Evolutionary conservation across 2,888 invertebrate genomes (phyloP).

Genomic region (Ctena decussata): DNA sequence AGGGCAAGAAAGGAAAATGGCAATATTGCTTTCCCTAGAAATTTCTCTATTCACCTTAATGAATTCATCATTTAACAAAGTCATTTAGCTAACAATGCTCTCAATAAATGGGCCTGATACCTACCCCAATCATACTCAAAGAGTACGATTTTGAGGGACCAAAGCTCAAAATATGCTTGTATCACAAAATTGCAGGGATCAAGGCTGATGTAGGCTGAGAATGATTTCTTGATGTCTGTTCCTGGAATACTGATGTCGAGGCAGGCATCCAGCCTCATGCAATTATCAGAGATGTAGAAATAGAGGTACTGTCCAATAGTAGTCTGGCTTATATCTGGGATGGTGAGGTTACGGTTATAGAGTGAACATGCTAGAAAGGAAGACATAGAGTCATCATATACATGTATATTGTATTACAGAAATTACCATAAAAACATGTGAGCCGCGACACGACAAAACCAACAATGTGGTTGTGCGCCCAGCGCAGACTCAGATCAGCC

Average conservation of each 20-base stretch:
- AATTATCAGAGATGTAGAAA: constrained; percentile 65
- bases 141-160: constrained; percentile 43
- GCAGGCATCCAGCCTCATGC: constrained; percentile 73
- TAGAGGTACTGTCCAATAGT: constrained; percentile 56
- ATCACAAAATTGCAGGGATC: constrained; percentile 69
- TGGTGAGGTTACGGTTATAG: constrained; percentile 32
- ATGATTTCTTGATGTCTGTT: constrained; percentile 47
- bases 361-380: constrained; percentile 45
- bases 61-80: too few species aligned
- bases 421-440: too few species aligned
- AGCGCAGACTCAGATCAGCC: too few species aligned
- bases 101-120: too few species aligned
- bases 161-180: constrained; percentile 57
- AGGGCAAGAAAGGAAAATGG: too few species aligned
- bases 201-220: constrained; percentile 65
- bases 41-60: too few species aligned
- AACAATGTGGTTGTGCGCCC: too few species aligned
- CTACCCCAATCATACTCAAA: constrained; percentile 70
- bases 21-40: too few species aligned
- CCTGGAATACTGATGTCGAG: constrained; percentile 61
- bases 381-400: too few species aligned
- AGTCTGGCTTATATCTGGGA: constrained; percentile 52
- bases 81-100: too few species aligned
- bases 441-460: too few species aligned
- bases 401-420: too few species aligned